A percentile compares a stretch with the other conserved stretches of the same genome.
Evolutionary conservation across 1,140 invertebrate genomes (phyloP).

Genomic region (Idris sp.): DNA sequence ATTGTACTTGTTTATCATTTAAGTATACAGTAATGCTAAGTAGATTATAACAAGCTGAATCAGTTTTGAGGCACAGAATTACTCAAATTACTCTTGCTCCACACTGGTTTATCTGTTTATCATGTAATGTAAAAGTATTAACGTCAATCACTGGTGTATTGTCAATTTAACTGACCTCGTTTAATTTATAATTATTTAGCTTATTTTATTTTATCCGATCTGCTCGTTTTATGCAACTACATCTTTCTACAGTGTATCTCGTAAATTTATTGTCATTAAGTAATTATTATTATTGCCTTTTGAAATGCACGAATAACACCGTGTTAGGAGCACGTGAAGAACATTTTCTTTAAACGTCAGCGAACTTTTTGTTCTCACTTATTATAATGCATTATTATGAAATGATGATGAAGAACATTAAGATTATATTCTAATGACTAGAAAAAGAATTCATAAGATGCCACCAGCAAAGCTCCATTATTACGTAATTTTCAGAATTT

Average conservation of each 20-base stretch:
- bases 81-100: conserved; percentile 2
- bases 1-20: too few species aligned
- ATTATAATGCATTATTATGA: conserved; percentile 9
- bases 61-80: not conserved
- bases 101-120: conserved; percentile 4
- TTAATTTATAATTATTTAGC: conserved; percentile 28
- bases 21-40: too few species aligned
- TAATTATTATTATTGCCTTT: conserved; percentile 31
- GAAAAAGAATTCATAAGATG: not conserved
- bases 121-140: not conserved
- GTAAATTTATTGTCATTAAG: conserved; percentile 40
- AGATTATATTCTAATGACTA: conserved; percentile 7
- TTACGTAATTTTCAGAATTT: conserved; percentile 1
- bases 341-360: not conserved
- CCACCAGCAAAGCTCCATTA: not conserved
- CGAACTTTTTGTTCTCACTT: conserved; percentile 14
- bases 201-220: conserved; percentile 1
- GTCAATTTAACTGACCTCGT: conserved; percentile 26
- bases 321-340: conserved; percentile 21
- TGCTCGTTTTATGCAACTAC: conserved; percentile 9
- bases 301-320: conserved; percentile 26
- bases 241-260: conserved; percentile 13
- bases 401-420: conserved; percentile 20
- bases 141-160: not conserved
- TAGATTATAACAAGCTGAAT: too few species aligned